Conservation (phyloP, 2,888 invertebrate genomes). For the Blomia tropicalis region DNA sequence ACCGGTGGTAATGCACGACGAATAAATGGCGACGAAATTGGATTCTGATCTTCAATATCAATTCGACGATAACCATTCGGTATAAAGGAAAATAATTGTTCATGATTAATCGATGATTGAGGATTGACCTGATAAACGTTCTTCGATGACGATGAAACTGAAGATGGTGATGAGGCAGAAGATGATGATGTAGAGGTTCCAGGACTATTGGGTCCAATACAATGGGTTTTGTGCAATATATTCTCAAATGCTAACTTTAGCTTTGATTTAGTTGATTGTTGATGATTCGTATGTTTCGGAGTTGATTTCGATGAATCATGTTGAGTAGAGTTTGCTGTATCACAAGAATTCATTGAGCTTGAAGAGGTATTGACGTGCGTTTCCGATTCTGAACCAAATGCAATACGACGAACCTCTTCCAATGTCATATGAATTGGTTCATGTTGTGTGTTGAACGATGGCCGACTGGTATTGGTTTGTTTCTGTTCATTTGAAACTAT, state of each 20-base stretch:
- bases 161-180: too few relatives aligned
- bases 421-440: conserved; percentile 69
- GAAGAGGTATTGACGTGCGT: background rate
- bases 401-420: conserved; percentile 31
- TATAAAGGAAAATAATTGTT: background rate
- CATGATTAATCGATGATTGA: background rate
- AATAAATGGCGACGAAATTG: conserved; percentile 27
- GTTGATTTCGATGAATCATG: background rate
- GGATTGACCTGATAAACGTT: background rate
- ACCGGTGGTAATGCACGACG: conserved; percentile 31
- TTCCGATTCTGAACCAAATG: background rate
- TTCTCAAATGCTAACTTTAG: conserved; percentile 18
- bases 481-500: background rate
- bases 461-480: background rate
- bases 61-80: background rate
- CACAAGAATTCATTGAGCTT: background rate
- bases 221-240: background rate
- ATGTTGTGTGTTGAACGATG: conserved; percentile 35
- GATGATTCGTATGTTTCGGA: background rate
- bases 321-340: background rate
- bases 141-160: too few relatives aligned
- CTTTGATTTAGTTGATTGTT: conserved; percentile 14
- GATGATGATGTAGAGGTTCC: background rate
- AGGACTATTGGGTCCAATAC: background rate
- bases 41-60: background rate